These are phyloP conservation scores for Lumbricus terrestris DNA, from an alignment of 2,888 invertebrate species.

Conservation along the genomic window DNA sequence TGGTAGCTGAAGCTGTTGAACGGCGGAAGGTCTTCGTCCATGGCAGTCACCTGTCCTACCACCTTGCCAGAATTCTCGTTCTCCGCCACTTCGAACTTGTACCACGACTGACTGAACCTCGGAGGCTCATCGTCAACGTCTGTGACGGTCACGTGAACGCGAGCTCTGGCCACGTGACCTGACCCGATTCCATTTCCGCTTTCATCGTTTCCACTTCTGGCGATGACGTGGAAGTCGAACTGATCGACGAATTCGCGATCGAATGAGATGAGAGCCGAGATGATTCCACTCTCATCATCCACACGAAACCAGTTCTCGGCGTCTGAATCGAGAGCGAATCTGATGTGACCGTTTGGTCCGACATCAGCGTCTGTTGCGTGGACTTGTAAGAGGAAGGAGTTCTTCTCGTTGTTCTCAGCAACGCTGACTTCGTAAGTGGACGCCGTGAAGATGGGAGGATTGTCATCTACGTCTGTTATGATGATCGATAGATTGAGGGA, in stretches of 20 bases:
- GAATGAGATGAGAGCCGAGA: background rate
- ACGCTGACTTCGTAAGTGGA: constrained; percentile 76
- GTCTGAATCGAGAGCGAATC: constrained; percentile 66
- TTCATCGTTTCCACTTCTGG: background rate
- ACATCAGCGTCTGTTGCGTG: constrained; percentile 84
- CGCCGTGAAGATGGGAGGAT: constrained; percentile 77
- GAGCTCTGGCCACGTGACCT: background rate
- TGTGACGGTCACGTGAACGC: background rate
- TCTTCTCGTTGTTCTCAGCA: constrained; percentile 57
- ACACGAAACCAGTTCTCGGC: background rate
- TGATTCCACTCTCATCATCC: background rate
- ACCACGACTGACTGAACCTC: background rate
- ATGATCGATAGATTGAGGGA: background rate
- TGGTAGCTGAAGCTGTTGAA: background rate
- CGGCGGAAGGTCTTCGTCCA: background rate
- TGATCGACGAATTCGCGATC: background rate
- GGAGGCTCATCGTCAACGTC: constrained; percentile 9
- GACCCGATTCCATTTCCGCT: background rate
- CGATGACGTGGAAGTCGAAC: background rate
- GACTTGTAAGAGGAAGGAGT: constrained; percentile 73
- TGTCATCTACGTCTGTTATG: constrained; percentile 86
- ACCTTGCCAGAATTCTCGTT: constrained; percentile 10
- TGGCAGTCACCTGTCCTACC: background rate
- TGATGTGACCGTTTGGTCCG: constrained; percentile 86
- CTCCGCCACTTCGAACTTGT: constrained; percentile 6